phyloP scores from a whole-genome alignment of 2,797 vertebrate species.

The Gymnothorax javanicus region DNA sequence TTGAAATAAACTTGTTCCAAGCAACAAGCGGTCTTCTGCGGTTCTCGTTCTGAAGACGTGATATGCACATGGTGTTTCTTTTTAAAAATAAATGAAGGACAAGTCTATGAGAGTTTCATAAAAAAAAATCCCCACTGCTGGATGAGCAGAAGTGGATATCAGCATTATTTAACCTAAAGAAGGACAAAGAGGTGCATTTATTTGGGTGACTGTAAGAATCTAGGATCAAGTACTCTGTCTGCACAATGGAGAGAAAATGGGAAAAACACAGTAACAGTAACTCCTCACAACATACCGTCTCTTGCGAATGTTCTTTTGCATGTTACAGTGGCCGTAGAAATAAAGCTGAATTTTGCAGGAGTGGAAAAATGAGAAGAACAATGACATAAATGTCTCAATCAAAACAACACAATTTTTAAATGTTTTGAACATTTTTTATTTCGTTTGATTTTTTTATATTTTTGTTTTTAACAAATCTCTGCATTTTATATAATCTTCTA shows the following conservation, averaged over 20 bases:
- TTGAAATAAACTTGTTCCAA: not conserved
- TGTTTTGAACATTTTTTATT: constrained; percentile 56
- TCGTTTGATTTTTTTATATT: constrained; percentile 55
- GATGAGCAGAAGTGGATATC: not conserved
- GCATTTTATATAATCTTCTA: constrained; percentile 64
- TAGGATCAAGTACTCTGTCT: not conserved
- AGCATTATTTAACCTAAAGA: not conserved
- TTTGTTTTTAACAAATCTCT: constrained; percentile 67
- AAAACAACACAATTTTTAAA: constrained; percentile 24
- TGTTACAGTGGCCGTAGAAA: not conserved
- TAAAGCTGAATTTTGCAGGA: not conserved
- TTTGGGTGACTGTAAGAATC: not conserved
- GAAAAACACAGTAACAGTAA: not conserved
- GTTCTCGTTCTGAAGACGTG: not conserved
- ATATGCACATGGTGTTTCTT: not conserved
- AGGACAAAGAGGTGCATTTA: not conserved
- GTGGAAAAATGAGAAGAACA: constrained; percentile 36
- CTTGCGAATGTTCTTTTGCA: not conserved
- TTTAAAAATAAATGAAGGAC: constrained; percentile 44
- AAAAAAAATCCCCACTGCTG: not conserved
- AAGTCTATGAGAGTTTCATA: constrained; percentile 31
- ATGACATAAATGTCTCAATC: not conserved
- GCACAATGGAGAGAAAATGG: not conserved
- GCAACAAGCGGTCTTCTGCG: not conserved
- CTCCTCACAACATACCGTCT: not conserved